phyloP scores from a whole-genome alignment of 2,888 invertebrate genomes.

The Venustoraphidia nigricollis region DNA sequence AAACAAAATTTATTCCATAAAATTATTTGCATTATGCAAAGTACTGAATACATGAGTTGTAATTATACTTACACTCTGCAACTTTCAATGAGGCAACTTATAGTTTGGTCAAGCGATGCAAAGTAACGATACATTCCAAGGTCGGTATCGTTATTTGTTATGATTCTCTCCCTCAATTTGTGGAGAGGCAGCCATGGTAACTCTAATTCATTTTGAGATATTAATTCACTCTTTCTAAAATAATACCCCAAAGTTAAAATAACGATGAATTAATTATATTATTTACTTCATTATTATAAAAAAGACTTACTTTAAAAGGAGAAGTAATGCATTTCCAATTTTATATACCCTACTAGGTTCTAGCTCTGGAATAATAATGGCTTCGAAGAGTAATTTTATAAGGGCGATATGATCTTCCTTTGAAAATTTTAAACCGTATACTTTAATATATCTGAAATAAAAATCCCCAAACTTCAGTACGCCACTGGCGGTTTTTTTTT shows the following conservation, averaged over 20 bases:
- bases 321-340: constrained; percentile 48
- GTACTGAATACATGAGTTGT: constrained; percentile 5
- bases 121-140: constrained; percentile 40
- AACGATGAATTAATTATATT: constrained; percentile 1
- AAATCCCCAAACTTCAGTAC: constrained; percentile 5
- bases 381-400: constrained; percentile 62
- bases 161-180: constrained; percentile 42
- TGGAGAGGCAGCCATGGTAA: constrained; percentile 80
- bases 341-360: constrained; percentile 60
- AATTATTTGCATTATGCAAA: background rate
- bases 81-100: constrained; percentile 20
- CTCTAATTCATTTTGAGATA: constrained; percentile 63
- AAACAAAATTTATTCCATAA: constrained; percentile 1
- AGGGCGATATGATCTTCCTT: constrained; percentile 80
- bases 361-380: constrained; percentile 58
- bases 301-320: constrained; percentile 57
- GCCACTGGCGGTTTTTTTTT: background rate
- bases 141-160: constrained; percentile 36
- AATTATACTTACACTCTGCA: constrained; percentile 22
- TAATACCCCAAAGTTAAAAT: background rate
- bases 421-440: constrained; percentile 76
- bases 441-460: constrained; percentile 58
- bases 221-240: constrained; percentile 54
- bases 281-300: background rate
- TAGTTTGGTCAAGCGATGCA: constrained; percentile 17